Percentiles rank a stretch among this genome's conserved stretches.
These are phyloP conservation scores for Pseudomyrmex dendroicus DNA, from an alignment of 1,140 invertebrate species.

Conservation along the genomic window DNA sequence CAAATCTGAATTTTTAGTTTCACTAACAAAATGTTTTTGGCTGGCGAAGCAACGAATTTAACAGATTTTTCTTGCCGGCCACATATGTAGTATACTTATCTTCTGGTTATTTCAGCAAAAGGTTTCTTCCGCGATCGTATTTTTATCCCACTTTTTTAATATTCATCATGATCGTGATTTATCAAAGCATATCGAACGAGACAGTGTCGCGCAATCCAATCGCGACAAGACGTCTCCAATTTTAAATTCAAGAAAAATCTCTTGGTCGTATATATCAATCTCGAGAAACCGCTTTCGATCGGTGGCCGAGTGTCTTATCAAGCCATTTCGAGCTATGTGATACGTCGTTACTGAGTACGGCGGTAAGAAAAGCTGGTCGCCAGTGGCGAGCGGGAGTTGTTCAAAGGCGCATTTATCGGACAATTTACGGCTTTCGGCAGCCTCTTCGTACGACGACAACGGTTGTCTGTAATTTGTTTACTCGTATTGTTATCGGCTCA, in stretches of 20 bases:
- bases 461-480: constrained; percentile 62
- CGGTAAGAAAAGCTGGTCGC: background rate
- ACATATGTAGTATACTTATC: too few species aligned
- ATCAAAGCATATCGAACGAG: background rate
- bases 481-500: constrained; percentile 51
- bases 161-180: too few species aligned
- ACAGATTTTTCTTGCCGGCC: too few species aligned
- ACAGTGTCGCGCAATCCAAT: background rate
- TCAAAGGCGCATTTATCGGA: constrained; percentile 60
- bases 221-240: background rate
- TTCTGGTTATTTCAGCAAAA: too few species aligned
- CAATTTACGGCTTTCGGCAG: constrained; percentile 71
- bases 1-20: too few species aligned
- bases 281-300: background rate
- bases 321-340: constrained; percentile 53
- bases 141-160: too few species aligned
- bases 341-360: background rate
- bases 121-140: too few species aligned
- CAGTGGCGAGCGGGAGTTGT: background rate
- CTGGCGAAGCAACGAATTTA: too few species aligned
- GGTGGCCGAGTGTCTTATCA: constrained; percentile 49
- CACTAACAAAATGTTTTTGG: too few species aligned
- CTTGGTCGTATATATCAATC: constrained; percentile 8
- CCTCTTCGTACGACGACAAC: constrained; percentile 20
- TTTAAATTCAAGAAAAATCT: background rate